These are phyloP conservation scores for Luperina testacea DNA, from an alignment of 2,888 invertebrate genomes.

Conservation along the genomic window DNA sequence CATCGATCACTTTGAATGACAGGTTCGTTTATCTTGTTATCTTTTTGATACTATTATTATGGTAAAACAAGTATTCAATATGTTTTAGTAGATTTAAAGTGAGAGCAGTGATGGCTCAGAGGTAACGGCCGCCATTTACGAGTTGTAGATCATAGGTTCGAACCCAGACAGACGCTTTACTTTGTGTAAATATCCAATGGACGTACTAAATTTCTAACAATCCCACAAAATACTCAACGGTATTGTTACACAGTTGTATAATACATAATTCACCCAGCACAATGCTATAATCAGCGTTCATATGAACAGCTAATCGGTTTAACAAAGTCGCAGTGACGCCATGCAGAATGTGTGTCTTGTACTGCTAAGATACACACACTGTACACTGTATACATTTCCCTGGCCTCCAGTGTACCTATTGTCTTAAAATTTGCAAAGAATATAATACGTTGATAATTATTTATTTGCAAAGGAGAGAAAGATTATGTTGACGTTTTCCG, in stretches of 20 bases:
- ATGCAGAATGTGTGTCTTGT: constrained; percentile 16
- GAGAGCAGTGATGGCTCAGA: no score
- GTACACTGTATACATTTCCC: constrained; percentile 25
- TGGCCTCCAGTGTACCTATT: constrained; percentile 31
- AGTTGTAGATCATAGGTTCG: no score
- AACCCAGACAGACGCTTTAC: no score
- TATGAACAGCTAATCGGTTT: constrained; percentile 55
- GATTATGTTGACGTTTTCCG: not conserved
- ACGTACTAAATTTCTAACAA: constrained; percentile 17
- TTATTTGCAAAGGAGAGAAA: no score
- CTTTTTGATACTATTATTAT: not conserved
- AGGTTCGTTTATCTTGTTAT: no score
- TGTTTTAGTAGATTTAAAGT: not conserved
- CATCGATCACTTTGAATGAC: not conserved
- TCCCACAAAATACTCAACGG: constrained; percentile 3
- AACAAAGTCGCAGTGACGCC: constrained; percentile 49
- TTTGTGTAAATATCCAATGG: not conserved
- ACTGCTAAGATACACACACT: constrained; percentile 50
- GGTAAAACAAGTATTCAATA: not conserved
- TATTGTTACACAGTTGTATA: constrained; percentile 51
- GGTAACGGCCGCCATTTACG: no score
- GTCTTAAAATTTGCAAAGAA: not conserved
- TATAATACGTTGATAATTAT: no score
- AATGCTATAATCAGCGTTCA: constrained; percentile 50
- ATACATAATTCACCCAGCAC: constrained; percentile 49